Percentiles rank a stretch among this genome's conserved stretches.
Evolutionary conservation across 2,888 invertebrate genomes (phyloP).

Genomic region (Pseudeuparius sepicola): DNA sequence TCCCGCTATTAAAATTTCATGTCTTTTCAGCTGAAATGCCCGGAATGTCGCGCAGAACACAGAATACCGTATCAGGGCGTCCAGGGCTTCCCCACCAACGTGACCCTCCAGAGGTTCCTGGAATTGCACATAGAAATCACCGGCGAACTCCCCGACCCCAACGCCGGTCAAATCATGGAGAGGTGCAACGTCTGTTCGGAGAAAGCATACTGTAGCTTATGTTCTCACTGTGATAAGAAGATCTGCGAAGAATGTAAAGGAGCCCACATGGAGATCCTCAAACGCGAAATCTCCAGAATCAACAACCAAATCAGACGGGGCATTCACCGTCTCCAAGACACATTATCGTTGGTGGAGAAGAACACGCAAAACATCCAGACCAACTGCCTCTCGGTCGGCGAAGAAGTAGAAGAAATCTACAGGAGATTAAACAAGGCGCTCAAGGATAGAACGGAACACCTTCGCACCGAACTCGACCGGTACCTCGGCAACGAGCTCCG

Average conservation of each 20-base stretch:
- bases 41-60: conserved; percentile 96
- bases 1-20: neutral
- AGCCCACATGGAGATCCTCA: conserved; percentile 90
- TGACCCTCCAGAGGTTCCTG: conserved; percentile 87
- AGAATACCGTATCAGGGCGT: conserved; percentile 92
- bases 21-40: conserved; percentile 77
- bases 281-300: conserved; percentile 48
- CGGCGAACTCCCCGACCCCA: conserved; percentile 83
- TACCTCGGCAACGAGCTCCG: conserved; percentile 83
- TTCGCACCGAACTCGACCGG: conserved; percentile 83
- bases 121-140: conserved; percentile 90
- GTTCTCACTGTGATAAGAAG: conserved; percentile 95
- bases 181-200: conserved; percentile 89
- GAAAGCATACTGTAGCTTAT: conserved; percentile 78
- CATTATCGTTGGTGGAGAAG: conserved; percentile 73
- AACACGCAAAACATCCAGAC: conserved; percentile 80
- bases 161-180: conserved; percentile 87
- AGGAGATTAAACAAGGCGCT: conserved; percentile 77
- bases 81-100: conserved; percentile 91
- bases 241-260: conserved; percentile 94
- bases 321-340: conserved; percentile 80
- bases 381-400: conserved; percentile 81
- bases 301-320: conserved; percentile 63
- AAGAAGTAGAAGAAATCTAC: conserved; percentile 91
- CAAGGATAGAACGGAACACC: conserved; percentile 79